A percentile compares a stretch with the other conserved stretches of the same genome.
These are phyloP conservation scores for Meteorus sp. DNA, from an alignment of 1,140 invertebrate species.

Conservation along the genomic window DNA sequence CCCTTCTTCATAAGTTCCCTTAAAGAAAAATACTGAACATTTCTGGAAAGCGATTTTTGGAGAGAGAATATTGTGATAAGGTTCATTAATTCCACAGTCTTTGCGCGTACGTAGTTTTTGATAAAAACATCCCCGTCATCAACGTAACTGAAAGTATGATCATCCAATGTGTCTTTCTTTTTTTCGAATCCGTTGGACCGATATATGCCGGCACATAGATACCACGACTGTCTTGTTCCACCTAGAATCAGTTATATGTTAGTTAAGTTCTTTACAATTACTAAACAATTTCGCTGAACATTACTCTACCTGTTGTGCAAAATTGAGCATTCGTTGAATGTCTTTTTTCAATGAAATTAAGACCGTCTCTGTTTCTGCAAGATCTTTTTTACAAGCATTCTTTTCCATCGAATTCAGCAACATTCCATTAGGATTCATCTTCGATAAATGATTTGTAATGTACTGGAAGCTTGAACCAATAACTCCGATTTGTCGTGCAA, in stretches of 20 bases:
- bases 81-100: slow-evolving; percentile 32
- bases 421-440: slow-evolving; percentile 24
- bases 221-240: slow-evolving; percentile 36
- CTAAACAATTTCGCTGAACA: slow-evolving; percentile 3
- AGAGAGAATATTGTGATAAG: too few relatives aligned
- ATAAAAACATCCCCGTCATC: slow-evolving; percentile 41
- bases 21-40: neutral
- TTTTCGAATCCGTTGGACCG: slow-evolving; percentile 30
- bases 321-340: slow-evolving; percentile 30
- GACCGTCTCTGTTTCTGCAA: slow-evolving; percentile 34
- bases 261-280: neutral
- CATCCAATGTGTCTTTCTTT: slow-evolving; percentile 37
- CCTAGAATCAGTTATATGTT: slow-evolving; percentile 30
- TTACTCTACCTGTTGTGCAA: slow-evolving; percentile 39
- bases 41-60: too few relatives aligned
- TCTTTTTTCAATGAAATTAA: slow-evolving; percentile 40
- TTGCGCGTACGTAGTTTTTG: slow-evolving; percentile 34
- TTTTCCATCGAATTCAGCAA: slow-evolving; percentile 27
- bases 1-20: neutral
- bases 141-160: slow-evolving; percentile 35
- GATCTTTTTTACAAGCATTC: slow-evolving; percentile 35
- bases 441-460: slow-evolving; percentile 37
- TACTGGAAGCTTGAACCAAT: slow-evolving; percentile 47
- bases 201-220: slow-evolving; percentile 42
- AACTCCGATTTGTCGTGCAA: slow-evolving; percentile 40